phyloP scores from a whole-genome alignment of 2,113 vertebrate species.

The Hipposideros armiger region DNA sequence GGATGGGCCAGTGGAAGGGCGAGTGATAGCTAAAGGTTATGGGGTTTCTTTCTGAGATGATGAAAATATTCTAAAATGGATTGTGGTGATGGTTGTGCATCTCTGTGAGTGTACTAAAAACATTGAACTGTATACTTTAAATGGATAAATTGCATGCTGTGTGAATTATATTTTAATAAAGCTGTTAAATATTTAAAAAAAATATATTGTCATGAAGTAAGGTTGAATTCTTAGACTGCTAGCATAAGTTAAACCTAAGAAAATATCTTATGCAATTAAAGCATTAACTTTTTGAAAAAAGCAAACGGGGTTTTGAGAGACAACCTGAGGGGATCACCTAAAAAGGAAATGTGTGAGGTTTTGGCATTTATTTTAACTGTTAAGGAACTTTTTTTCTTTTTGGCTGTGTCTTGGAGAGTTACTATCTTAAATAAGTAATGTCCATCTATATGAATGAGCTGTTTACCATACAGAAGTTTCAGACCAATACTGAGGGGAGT shows the following conservation, averaged over 20 bases:
- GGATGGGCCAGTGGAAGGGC: accelerated
- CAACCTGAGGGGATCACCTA: background rate
- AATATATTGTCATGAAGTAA: constrained; percentile 12
- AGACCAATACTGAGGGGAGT: background rate
- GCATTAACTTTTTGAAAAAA: background rate
- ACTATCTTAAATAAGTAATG: background rate
- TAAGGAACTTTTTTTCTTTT: background rate
- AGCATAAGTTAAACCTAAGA: background rate
- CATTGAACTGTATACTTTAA: background rate
- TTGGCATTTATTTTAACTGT: background rate
- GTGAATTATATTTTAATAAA: constrained; percentile 36
- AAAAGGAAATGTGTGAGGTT: background rate
- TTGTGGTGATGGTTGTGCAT: background rate
- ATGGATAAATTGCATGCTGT: background rate
- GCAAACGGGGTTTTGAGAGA: background rate
- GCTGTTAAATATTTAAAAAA: background rate
- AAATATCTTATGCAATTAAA: background rate
- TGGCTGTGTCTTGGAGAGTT: background rate
- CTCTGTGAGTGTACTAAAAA: background rate
- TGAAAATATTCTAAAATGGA: background rate
- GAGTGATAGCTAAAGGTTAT: background rate
- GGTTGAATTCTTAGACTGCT: background rate
- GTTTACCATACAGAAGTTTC: background rate
- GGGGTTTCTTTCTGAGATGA: background rate
- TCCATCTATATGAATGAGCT: background rate